A percentile compares a stretch with the other conserved stretches of the same genome.
Conservation (phyloP, 2,888 invertebrate genomes). For the Cremastobaeus sp. region DNA sequence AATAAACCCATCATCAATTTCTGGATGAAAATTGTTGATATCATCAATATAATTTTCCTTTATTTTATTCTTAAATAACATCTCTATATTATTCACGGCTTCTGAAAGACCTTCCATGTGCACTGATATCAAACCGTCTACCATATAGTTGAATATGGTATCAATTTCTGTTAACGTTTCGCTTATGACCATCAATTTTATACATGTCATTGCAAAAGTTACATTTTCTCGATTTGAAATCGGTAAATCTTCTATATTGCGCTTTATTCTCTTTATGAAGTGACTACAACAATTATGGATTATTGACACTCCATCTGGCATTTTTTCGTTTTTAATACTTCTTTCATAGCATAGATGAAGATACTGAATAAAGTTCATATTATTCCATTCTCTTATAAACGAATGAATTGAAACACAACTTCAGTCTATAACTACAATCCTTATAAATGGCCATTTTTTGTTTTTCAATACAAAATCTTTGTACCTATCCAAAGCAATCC, state of each 20-base stretch:
- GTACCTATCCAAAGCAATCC: neutral
- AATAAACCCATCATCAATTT: neutral
- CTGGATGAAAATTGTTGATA: too few species aligned
- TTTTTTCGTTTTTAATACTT: neutral
- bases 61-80: too few species aligned
- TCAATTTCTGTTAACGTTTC: neutral
- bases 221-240: neutral
- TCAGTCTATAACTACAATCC: too few species aligned
- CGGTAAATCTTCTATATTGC: neutral
- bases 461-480: conserved; percentile 7
- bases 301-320: too few species aligned
- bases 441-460: too few species aligned
- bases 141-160: neutral
- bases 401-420: neutral
- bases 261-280: neutral
- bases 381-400: conserved; percentile 1
- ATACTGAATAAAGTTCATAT: neutral
- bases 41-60: neutral
- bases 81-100: too few species aligned
- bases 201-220: neutral
- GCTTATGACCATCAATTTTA: neutral
- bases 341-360: neutral
- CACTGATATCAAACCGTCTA: conserved; percentile 1
- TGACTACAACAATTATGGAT: neutral
- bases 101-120: too few species aligned